Evolutionary conservation across 2,888 invertebrate species (phyloP).

Genomic region (Spilarctia lutea): DNA sequence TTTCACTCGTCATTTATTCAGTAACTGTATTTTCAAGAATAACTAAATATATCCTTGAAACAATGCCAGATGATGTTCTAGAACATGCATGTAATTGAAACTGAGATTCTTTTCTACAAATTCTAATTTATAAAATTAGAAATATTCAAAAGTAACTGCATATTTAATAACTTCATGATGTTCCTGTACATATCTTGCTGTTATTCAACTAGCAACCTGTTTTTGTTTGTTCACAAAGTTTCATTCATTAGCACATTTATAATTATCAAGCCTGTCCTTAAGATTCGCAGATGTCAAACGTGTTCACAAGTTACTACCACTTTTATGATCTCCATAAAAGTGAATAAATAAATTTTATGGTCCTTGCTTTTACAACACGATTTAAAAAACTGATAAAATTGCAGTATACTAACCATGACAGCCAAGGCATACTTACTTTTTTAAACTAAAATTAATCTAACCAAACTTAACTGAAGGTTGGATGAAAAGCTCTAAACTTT

Average conservation of each 20-base stretch:
- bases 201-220: too few species aligned
- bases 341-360: conserved; percentile 18
- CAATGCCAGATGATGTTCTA: too few species aligned
- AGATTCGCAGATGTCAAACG: conserved; percentile 10
- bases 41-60: too few species aligned
- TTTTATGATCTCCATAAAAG: conserved; percentile 16
- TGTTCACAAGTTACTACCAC: conserved; percentile 19
- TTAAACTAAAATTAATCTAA: neutral
- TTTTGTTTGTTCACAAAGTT: too few species aligned
- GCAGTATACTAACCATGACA: neutral
- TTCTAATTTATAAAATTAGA: too few species aligned
- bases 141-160: too few species aligned
- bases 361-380: conserved; percentile 17
- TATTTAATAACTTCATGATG: too few species aligned
- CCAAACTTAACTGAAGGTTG: neutral
- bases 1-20: too few species aligned
- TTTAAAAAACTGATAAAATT: conserved; percentile 3
- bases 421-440: neutral
- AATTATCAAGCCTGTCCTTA: conserved; percentile 11
- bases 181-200: too few species aligned
- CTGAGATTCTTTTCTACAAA: too few species aligned
- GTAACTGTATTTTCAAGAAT: too few species aligned
- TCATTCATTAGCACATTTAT: neutral
- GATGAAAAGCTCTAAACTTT: neutral
- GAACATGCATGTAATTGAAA: too few species aligned